Evolutionary conservation across 2,888 invertebrate species (phyloP), one percentile per base, ranked within the genome.

Genomic region (Stictocephala bisonia): DNA sequence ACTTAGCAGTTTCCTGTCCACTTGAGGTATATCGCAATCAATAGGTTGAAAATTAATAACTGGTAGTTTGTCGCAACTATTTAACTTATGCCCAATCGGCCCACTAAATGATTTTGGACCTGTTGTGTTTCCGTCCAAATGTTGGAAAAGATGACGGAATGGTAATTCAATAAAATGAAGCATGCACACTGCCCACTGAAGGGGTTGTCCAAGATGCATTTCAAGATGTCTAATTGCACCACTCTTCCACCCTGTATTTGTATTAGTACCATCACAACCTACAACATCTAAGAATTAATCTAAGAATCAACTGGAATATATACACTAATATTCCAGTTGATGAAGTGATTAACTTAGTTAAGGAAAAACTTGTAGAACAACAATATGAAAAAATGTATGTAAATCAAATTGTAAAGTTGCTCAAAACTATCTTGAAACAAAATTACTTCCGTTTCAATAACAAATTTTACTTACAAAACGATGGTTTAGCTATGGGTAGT

Each of bases 91-190:
- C 9, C 70, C 75, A 27, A 75, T 74, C n/a, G 48, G 64, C n/a
- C 75, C 75, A 73, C 15, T 60, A 74, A 71, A 75, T 15, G 71
- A 68, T 69, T 73, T 75, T 18, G 76, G 73, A 15, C 76, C 73
- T 15, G 72, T 69, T 31, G 72, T 72, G 51, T 48, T 29, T 31
- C 76, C 70, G 74, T 76, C 74, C 20, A 76, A 22, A 71, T 60
- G 40, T 64, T 51, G 35, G 26, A 75, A 76, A 13, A 75, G 51
- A 31, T 75, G 73, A 20, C 75, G 53, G 22, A 70, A 70, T 40
- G 53, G 56, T 41, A 70, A 26, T 29, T 70, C 35, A 40, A 40
- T 53, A 56, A 70, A 70, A 35, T 70, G 44, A 26, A 70, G 56
- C 26, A 56, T 20, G 56, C 31, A 56, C n/a, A 56, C 41, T 22